Evolutionary conservation across 2,113 vertebrate species (phyloP).

Genomic region (Rhynchopsitta pachyrhyncha): DNA sequence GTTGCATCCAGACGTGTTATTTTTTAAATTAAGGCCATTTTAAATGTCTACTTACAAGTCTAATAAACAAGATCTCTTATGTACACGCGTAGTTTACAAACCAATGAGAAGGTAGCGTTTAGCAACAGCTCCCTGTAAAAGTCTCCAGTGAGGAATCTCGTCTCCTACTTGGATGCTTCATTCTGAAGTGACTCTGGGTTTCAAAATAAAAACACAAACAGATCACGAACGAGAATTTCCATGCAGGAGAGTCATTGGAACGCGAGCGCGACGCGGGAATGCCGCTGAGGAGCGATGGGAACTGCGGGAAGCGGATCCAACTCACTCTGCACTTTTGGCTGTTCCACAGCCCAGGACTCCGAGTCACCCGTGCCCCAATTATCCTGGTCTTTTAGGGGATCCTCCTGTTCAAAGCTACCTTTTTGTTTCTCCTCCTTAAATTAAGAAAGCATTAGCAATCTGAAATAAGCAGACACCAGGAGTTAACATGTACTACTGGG

Average conservation of each 20-base stretch:
- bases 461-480: background rate
- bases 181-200: background rate
- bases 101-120: background rate
- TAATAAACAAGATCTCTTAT: constrained; percentile 46
- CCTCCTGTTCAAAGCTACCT: background rate
- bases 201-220: background rate
- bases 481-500: rapidly evolving
- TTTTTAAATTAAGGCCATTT: constrained; percentile 73
- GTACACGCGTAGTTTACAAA: constrained; percentile 16
- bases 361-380: background rate
- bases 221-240: background rate
- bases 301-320: rapidly evolving
- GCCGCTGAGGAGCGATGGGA: rapidly evolving
- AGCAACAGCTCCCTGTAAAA: background rate
- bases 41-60: constrained; percentile 56
- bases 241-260: background rate
- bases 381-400: background rate
- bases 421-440: background rate
- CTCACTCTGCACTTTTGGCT: background rate
- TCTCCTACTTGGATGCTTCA: background rate
- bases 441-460: background rate
- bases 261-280: background rate
- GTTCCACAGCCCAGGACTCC: background rate
- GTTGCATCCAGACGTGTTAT: background rate
- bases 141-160: background rate